phyloP scores from a whole-genome alignment of 2,888 invertebrate genomes.

The Chydorus sphaericus region DNA sequence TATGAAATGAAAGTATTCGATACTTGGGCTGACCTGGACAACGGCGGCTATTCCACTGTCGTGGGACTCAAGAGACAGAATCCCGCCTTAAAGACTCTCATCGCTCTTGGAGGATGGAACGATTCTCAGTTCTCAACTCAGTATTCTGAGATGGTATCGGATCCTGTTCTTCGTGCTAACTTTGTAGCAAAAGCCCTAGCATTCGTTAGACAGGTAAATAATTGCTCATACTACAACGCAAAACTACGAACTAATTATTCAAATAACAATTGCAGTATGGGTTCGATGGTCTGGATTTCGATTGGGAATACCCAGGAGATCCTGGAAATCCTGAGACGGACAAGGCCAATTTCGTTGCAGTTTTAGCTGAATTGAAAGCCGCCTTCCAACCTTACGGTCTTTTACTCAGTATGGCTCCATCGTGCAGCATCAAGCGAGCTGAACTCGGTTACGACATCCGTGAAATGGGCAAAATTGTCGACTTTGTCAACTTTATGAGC shows the following conservation, averaged over 20 bases:
- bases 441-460: conserved; percentile 43
- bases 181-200: conserved; percentile 32
- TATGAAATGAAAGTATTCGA: conserved; percentile 33
- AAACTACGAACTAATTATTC: neutral
- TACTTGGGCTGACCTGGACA: conserved; percentile 43
- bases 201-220: neutral
- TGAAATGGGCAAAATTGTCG: conserved; percentile 34
- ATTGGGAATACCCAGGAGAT: conserved; percentile 37
- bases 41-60: conserved; percentile 28
- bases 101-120: conserved; percentile 30
- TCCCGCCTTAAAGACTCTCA: conserved; percentile 25
- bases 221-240: neutral
- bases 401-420: conserved; percentile 43
- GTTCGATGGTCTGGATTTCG: conserved; percentile 56
- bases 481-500: conserved; percentile 6
- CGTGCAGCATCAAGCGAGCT: conserved; percentile 31
- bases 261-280: conserved; percentile 29
- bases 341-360: conserved; percentile 34
- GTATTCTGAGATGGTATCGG: conserved; percentile 27
- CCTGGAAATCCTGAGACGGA: conserved; percentile 21
- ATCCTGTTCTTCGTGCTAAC: conserved; percentile 27
- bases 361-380: conserved; percentile 40
- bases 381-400: conserved; percentile 39
- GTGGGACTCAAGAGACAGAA: conserved; percentile 25
- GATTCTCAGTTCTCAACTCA: conserved; percentile 26